Evolutionary conservation across 2,113 vertebrate species (phyloP), one percentile per base, ranked within the genome.

Genomic region (Lycaon pictus): DNA sequence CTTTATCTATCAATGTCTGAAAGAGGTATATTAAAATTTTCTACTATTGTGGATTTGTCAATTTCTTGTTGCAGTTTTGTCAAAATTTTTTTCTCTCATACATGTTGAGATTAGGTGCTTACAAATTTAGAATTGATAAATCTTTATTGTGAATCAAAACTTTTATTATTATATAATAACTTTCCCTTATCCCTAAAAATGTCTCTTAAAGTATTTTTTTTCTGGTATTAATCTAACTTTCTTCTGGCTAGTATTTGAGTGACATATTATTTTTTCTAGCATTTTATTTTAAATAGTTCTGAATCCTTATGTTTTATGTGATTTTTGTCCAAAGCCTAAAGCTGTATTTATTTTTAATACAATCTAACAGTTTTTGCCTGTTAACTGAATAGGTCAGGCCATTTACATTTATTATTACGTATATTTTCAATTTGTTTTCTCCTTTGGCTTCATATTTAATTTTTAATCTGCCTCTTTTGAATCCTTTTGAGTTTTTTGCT

Each of bases 361-460:
- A 90, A 55, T 95, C 0, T 95, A 87, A 81, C 0, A 96, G 77
- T 88, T 96, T 88, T 27, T 90, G 19, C 4, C 29, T 82, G 90
- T 88, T 91, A 88, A n/a, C 62, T 37, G 51, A 93, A 82, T 25
- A 85, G 20, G 62, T 80, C 93, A 77, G 60, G 65, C 13, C 35
- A 67, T 72, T 91, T 95, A 91, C 7, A 81, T 74, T 97, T 95
- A 86, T 74, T 96, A 69, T 90, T 74, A 25, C 11, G 80, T 94
- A 55, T 25, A 63, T 12, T 88, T 84, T 84, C 62, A 22, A 62
- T 91, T 62, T 82, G 15, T 88, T 32, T 86, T 9, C 58, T 37
- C 3, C 32, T 79, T 95, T 84, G 69, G 22, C 32, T 89, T 85
- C 20, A 48, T 25, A 22, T 76, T 67, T 85, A 17, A 60, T 74